phyloP scores from a whole-genome alignment of 2,888 invertebrate genomes.

The Trissoscelio sp. region DNA sequence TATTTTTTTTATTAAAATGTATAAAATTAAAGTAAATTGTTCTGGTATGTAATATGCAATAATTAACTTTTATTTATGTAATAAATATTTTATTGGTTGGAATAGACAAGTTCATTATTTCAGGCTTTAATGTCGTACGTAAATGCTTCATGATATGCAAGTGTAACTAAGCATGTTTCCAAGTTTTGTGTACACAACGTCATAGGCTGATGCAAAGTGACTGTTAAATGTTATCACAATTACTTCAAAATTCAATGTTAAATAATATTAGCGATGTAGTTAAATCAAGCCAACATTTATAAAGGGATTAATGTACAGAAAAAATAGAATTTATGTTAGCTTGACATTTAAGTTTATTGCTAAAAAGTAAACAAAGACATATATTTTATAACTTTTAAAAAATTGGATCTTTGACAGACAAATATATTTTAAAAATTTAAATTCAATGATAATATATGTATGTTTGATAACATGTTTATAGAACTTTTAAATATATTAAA shows the following conservation, averaged over 20 bases:
- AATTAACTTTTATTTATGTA: neutral
- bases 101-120: neutral
- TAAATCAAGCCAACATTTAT: neutral
- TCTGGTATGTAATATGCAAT: too few species aligned
- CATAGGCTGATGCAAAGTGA: neutral
- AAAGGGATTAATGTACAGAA: neutral
- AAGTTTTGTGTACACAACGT: neutral
- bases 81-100: neutral
- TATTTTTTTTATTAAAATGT: neutral
- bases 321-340: neutral
- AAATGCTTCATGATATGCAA: neutral
- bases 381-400: too few species aligned
- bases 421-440: too few species aligned
- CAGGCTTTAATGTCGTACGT: neutral
- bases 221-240: neutral
- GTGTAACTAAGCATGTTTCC: neutral
- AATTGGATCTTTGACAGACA: too few species aligned
- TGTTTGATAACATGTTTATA: too few species aligned
- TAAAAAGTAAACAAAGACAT: too few species aligned
- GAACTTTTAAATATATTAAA: too few species aligned
- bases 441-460: too few species aligned
- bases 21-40: neutral
- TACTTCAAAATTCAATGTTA: slow-evolving; percentile 1
- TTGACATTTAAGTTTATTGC: too few species aligned
- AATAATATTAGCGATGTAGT: neutral